Evolutionary conservation across 2,797 vertebrate genomes (phyloP).

Genomic region (Muraenolepis orangiensis): DNA sequence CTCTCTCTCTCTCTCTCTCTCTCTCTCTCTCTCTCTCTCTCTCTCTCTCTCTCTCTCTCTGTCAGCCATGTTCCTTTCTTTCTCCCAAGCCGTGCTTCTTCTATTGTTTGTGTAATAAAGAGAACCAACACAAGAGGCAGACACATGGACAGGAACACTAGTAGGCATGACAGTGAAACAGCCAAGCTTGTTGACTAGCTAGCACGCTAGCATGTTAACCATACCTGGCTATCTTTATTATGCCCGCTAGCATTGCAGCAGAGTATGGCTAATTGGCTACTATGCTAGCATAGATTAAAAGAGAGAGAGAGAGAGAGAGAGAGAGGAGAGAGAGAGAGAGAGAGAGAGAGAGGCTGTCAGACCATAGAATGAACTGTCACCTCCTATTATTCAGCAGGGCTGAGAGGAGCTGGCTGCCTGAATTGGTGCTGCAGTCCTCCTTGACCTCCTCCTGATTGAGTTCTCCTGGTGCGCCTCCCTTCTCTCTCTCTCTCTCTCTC

Average conservation of each 20-base stretch:
- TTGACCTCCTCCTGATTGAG: slow-evolving; percentile 12
- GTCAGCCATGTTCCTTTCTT: neutral
- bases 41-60: neutral
- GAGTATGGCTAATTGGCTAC: neutral
- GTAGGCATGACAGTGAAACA: neutral
- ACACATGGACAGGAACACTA: neutral
- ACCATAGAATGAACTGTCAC: slow-evolving; percentile 4
- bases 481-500: neutral
- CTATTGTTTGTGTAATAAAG: neutral
- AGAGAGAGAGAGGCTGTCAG: slow-evolving; percentile 11
- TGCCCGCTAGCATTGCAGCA: neutral
- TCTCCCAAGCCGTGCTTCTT: neutral
- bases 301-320: slow-evolving; percentile 1
- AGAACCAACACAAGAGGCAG: neutral
- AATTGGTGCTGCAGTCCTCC: neutral
- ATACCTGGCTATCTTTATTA: neutral
- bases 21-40: neutral
- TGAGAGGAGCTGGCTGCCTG: neutral
- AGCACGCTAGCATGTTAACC: neutral
- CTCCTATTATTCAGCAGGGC: slow-evolving; percentile 8
- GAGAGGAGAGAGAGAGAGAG: neutral
- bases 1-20: neutral
- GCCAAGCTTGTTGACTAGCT: neutral
- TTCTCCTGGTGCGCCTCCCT: slow-evolving; percentile 2
- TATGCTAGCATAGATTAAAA: neutral